A percentile compares a stretch with the other conserved stretches of the same genome.
Conservation (phyloP, 2,797 vertebrate species). For the Miichthys miiuy region DNA sequence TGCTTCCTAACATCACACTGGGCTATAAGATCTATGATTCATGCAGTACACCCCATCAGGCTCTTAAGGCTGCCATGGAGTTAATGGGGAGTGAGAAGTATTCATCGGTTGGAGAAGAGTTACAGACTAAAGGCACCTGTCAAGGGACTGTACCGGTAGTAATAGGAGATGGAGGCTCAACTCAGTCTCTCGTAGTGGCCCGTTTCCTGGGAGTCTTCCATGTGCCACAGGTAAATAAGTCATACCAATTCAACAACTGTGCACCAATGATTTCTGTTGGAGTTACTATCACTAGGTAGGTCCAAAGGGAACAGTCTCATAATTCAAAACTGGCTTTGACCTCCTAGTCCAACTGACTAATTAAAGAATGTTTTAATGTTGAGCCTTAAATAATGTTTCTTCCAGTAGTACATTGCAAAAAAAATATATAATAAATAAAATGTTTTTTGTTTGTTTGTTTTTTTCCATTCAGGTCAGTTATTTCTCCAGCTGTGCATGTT, state of each 20-base stretch:
- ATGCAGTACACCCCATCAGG: constrained; percentile 84
- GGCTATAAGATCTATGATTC: constrained; percentile 88
- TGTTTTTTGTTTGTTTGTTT: background rate
- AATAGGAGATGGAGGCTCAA: constrained; percentile 88
- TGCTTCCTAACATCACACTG: constrained; percentile 84
- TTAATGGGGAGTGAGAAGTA: constrained; percentile 72
- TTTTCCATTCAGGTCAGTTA: constrained; percentile 82
- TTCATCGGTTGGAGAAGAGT: constrained; percentile 12
- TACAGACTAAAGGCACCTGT: constrained; percentile 59
- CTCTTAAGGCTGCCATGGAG: constrained; percentile 81
- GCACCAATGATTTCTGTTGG: background rate
- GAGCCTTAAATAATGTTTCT: background rate
- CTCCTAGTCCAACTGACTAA: background rate
- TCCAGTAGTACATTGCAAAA: background rate
- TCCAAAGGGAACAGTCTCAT: background rate
- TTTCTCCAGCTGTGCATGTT: constrained; percentile 88
- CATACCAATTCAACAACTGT: background rate
- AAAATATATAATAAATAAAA: too few relatives aligned
- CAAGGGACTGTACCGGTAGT: constrained; percentile 74
- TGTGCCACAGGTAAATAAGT: constrained; percentile 81
- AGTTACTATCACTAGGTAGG: background rate
- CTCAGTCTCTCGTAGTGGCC: constrained; percentile 86
- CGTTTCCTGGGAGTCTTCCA: constrained; percentile 84
- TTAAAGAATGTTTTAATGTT: background rate
- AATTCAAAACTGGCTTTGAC: too few relatives aligned